phyloP scores from a whole-genome alignment of 2,888 invertebrate genomes.

The Ophion ellenae region DNA sequence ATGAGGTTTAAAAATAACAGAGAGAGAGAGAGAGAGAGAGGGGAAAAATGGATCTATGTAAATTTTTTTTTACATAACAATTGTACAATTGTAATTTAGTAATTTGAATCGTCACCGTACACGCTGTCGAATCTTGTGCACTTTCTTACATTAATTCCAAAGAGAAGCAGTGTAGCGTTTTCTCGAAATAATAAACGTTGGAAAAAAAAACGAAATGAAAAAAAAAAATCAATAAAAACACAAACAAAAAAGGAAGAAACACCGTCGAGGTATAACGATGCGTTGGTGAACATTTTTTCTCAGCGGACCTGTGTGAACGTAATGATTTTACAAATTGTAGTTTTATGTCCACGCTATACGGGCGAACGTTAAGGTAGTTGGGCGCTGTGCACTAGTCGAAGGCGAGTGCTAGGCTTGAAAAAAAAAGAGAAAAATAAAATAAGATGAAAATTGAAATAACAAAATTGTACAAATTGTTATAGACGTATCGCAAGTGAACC shows the following conservation, averaged over 20 bases:
- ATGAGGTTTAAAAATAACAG: constrained; percentile 15
- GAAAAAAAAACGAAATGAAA: constrained; percentile 24
- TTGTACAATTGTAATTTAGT: constrained; percentile 80
- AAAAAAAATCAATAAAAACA: constrained; percentile 9
- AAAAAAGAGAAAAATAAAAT: not conserved
- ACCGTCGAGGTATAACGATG: not conserved
- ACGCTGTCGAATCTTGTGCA: constrained; percentile 75
- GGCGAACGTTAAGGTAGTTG: constrained; percentile 36
- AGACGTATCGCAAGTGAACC: constrained; percentile 27
- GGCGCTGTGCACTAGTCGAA: constrained; percentile 13
- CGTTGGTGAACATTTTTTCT: not conserved
- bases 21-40: constrained; percentile 4
- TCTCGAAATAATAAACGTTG: constrained; percentile 79
- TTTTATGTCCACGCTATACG: not conserved
- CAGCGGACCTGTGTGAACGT: not conserved
- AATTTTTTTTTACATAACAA: constrained; percentile 77
- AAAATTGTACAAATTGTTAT: constrained; percentile 10
- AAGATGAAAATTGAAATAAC: not conserved
- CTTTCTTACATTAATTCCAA: constrained; percentile 80
- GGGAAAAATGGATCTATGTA: constrained; percentile 70
- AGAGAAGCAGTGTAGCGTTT: constrained; percentile 79
- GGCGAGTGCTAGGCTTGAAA: not conserved
- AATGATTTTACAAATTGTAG: not conserved
- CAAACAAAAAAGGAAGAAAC: constrained; percentile 11
- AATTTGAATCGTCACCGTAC: constrained; percentile 71